phyloP scores from a whole-genome alignment of 2,113 vertebrate species.

The Cynoglossus semilaevis region DNA sequence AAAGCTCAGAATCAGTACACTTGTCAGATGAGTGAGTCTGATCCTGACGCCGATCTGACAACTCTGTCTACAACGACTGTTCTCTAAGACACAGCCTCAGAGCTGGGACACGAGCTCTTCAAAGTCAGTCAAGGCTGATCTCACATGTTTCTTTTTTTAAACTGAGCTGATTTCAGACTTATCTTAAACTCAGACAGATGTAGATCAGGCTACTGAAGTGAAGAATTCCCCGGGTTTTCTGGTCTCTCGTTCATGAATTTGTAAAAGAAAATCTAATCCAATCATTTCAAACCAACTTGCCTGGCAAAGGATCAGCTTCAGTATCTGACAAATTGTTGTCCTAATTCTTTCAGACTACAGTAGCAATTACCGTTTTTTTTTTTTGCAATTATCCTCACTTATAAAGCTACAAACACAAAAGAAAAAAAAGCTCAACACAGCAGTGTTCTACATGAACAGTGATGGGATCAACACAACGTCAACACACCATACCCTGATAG shows the following conservation, averaged over 20 bases:
- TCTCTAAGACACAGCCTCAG: too few relatives aligned
- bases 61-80: too few relatives aligned
- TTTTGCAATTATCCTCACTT: constrained; percentile 43
- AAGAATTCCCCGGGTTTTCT: too few relatives aligned
- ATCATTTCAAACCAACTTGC: constrained; percentile 21
- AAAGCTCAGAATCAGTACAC: too few relatives aligned
- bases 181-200: not conserved
- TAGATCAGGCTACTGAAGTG: not conserved
- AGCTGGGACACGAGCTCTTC: too few relatives aligned
- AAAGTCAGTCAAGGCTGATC: too few relatives aligned
- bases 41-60: too few relatives aligned
- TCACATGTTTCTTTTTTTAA: too few relatives aligned
- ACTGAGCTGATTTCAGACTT: too few relatives aligned
- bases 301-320: constrained; percentile 18
- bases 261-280: too few relatives aligned
- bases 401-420: not conserved
- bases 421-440: not conserved
- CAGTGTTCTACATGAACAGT: not conserved
- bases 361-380: constrained; percentile 51
- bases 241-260: not conserved
- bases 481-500: constrained; percentile 4
- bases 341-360: constrained; percentile 37
- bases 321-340: constrained; percentile 31
- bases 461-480: constrained; percentile 8
- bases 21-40: too few relatives aligned